These are phyloP conservation scores for Pseudorhiza aurosa DNA, from an alignment of 30 jellyfish, hydroid and myxozoan species.

Conservation along the genomic window DNA sequence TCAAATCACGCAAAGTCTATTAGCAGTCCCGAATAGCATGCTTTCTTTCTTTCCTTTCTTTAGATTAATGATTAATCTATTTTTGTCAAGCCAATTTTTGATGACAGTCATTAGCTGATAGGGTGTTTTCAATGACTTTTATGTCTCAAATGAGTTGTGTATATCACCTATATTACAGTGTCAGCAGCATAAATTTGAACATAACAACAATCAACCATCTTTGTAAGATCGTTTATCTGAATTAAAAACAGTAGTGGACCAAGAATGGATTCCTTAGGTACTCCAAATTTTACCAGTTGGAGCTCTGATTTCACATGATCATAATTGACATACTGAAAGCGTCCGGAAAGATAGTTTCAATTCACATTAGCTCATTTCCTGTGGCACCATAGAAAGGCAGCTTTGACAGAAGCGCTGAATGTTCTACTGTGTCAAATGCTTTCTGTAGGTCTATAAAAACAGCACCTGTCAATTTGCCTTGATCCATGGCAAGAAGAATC, in stretches of 20 bases:
- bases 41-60: conserved; percentile 23
- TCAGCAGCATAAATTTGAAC: conserved; percentile 70
- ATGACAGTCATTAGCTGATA: conserved; percentile 28
- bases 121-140: conserved; percentile 49
- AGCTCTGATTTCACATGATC: conserved; percentile 47
- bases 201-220: conserved; percentile 30
- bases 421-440: conserved; percentile 59
- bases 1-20: conserved; percentile 57
- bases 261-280: conserved; percentile 79
- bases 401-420: conserved; percentile 52
- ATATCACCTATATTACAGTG: conserved; percentile 40
- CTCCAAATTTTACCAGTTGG: conserved; percentile 61
- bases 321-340: conserved; percentile 51
- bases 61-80: conserved; percentile 30
- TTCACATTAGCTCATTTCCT: conserved; percentile 59
- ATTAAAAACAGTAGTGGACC: conserved; percentile 66
- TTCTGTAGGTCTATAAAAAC: conserved; percentile 50
- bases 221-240: conserved; percentile 57
- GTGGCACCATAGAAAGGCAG: conserved; percentile 61
- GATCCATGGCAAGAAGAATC: conserved; percentile 57
- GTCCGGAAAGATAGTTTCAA: conserved; percentile 48
- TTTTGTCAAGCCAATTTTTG: conserved; percentile 57
- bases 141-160: conserved; percentile 30
- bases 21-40: conserved; percentile 35
- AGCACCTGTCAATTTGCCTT: conserved; percentile 71